These are phyloP conservation scores for Oreochromis spilurus DNA, from an alignment of 2,113 vertebrate genomes.

Conservation along the genomic window DNA sequence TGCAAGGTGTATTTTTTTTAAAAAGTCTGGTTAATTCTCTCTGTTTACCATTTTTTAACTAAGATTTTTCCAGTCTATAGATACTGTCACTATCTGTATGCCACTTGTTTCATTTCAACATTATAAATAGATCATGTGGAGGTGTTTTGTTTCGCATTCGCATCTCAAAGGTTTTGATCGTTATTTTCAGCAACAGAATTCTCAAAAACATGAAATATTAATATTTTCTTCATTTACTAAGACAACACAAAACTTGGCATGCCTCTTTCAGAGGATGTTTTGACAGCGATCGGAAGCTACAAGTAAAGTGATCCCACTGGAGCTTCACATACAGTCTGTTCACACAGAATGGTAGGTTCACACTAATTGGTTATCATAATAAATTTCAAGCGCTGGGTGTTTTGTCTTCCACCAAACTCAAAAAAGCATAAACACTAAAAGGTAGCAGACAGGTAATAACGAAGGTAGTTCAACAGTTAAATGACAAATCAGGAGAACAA, in stretches of 20 bases:
- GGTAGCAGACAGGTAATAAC: neutral
- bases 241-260: neutral
- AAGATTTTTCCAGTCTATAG: neutral
- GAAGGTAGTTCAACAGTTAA: neutral
- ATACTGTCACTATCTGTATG: neutral
- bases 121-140: neutral
- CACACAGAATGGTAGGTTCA: neutral
- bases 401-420: neutral
- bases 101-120: neutral
- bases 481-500: neutral
- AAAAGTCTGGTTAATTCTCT: neutral
- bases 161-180: neutral
- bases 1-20: neutral
- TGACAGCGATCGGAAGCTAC: slow-evolving; percentile 14
- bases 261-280: neutral
- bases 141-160: neutral
- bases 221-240: slow-evolving; percentile 18
- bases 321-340: neutral
- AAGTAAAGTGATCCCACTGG: slow-evolving; percentile 23
- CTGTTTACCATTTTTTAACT: neutral
- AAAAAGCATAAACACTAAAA: neutral
- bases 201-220: slow-evolving; percentile 25
- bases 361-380: neutral
- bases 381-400: neutral
- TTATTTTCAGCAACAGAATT: slow-evolving; percentile 2